phyloP scores from a whole-genome alignment of 2,113 vertebrate genomes.

The Stegastes partitus region DNA sequence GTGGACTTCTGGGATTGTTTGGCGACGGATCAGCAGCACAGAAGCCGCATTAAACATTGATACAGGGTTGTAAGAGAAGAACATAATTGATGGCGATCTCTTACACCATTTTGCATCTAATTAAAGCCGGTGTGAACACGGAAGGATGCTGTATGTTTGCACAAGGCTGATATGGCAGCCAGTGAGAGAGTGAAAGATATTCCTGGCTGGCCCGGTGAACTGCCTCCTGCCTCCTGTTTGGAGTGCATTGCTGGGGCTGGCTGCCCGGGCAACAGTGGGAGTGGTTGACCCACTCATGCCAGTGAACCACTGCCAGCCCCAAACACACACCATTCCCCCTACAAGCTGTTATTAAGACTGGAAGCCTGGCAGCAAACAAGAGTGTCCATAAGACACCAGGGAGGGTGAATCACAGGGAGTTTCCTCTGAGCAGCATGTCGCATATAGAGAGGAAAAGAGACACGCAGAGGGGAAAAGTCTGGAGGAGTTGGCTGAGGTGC shows the following conservation, averaged over 20 bases:
- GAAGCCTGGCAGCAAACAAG: constrained; percentile 37
- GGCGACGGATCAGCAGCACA: background rate
- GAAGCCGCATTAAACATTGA: constrained; percentile 2
- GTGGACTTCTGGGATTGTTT: constrained; percentile 6
- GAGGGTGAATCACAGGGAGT: constrained; percentile 77
- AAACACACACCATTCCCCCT: constrained; percentile 10
- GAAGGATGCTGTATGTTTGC: constrained; percentile 16
- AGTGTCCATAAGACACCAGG: constrained; percentile 33
- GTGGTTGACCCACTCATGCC: constrained; percentile 65
- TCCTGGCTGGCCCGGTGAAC: constrained; percentile 35
- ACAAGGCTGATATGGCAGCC: constrained; percentile 29
- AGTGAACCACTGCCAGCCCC: constrained; percentile 34
- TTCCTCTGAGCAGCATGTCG: constrained; percentile 62
- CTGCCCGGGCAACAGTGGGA: constrained; percentile 66
- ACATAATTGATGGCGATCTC: background rate
- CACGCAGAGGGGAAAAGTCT: constrained; percentile 36
- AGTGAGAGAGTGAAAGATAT: constrained; percentile 39
- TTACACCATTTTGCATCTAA: constrained; percentile 26
- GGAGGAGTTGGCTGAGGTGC: constrained; percentile 17
- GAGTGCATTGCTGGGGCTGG: constrained; percentile 37
- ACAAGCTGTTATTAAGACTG: constrained; percentile 55
- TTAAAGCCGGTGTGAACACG: constrained; percentile 12
- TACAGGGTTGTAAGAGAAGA: constrained; percentile 10
- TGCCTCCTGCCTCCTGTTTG: constrained; percentile 53
- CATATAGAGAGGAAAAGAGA: constrained; percentile 23